Base-by-base conservation (phyloP, 1,140 invertebrate genomes). In the Adelges cooleyi region DNA sequence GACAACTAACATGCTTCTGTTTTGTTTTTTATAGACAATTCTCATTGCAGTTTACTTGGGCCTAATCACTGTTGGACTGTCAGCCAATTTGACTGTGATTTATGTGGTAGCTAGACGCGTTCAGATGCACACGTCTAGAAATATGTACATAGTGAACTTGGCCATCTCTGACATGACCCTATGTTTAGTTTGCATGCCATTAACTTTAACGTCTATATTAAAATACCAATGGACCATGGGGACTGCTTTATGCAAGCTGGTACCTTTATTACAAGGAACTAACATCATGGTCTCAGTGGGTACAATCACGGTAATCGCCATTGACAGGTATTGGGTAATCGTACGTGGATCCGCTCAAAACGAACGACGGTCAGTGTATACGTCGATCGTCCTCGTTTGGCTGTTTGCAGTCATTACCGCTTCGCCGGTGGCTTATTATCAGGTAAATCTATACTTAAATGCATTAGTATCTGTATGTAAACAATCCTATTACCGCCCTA, bases 281-380 rank as follows among this genome's bases (percentile, higher is more conserved):
- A 82, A 81, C 69, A 78, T 83, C n/a, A 80, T 82, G 70, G 80
- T 83, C 8, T 80, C 80, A 0, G 79, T 80, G 5, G 79, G 79
- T 18, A 82, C 80, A 51, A 81, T 83, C 27, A 81, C 80, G 0
- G 80, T 78, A 17, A 83, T 83, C 20, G 81, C 82, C 2, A 71
- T 82, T 0, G 81, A 83, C 69, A 74, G 81, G n/a, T 81, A 77
- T 67, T 69, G 67, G 20, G 71, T 70, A 18, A 81, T 82, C 69
- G 78, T 81, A 3, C 74, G 69, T 70, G 68, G 68, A 17, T 73
- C 70, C 38, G 75, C 65, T 67, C 71, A 22, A 66, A 71, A 66
- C 18, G 73, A 52, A 42, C 33, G 66, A 8, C 49, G 59, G 13
- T 65, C 66, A 11, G 66, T 65, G n/a, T 46, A 54, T 23, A 65